These are phyloP conservation scores for Balearica regulorum DNA, from an alignment of 2,797 vertebrate genomes.

Conservation along the genomic window DNA sequence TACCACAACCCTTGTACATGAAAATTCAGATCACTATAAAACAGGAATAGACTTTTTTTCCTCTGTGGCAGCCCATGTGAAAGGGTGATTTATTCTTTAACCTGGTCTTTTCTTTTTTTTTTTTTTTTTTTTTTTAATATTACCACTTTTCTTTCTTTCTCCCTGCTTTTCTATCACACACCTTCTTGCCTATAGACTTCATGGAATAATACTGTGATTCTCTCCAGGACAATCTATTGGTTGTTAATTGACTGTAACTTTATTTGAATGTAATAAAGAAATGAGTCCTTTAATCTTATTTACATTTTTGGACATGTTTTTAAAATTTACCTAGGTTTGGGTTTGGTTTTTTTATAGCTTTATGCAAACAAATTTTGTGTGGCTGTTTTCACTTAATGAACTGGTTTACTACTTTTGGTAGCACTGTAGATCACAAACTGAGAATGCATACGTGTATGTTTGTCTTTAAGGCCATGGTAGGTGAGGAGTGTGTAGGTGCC, in stretches of 20 bases:
- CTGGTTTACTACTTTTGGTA: slow-evolving; percentile 40
- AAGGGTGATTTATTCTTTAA: background rate
- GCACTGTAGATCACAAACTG: slow-evolving; percentile 47
- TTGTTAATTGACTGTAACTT: background rate
- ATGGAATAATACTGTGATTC: background rate
- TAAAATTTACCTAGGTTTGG: background rate
- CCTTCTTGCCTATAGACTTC: background rate
- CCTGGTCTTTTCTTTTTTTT: background rate
- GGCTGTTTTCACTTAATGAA: slow-evolving; percentile 3
- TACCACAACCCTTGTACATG: background rate
- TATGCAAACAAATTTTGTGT: background rate
- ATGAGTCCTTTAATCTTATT: background rate
- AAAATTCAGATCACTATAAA: background rate
- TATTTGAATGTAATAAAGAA: background rate
- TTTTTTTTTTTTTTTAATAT: too few species aligned
- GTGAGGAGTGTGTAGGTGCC: slow-evolving; percentile 98
- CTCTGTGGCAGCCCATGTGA: background rate
- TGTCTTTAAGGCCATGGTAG: slow-evolving; percentile 95
- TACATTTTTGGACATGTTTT: background rate
- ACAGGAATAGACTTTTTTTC: background rate
- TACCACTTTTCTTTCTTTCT: too few species aligned
- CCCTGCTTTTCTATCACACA: background rate
- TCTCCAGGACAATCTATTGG: background rate
- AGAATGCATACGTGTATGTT: slow-evolving; percentile 70
- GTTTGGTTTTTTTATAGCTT: background rate